Base-by-base conservation (phyloP, 2,888 invertebrate genomes). In the Syrphus vitripennis region DNA sequence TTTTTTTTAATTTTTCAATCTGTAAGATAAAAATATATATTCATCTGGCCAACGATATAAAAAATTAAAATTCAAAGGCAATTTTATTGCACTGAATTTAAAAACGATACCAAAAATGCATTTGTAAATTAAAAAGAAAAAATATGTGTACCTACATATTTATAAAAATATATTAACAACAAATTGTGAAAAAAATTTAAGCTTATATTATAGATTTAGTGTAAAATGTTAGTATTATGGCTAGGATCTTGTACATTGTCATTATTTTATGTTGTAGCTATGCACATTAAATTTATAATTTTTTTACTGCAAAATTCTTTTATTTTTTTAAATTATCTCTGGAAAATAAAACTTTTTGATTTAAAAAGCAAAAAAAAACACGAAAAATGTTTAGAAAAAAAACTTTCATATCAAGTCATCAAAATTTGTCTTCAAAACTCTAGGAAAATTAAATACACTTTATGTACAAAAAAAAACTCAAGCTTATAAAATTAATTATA, bases 61-160 rank as follows among this genome's bases (percentile, higher is more conserved):
- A 65, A 31, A 34, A 14, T n/a, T 7, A 29, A 31, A 59, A 70
- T 59, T 63, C 4, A n/a, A 14, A 55, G 16, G 57, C n/a, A 76
- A 34, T 57, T 53, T 70, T 12, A 34, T 59, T 55, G 70, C 67
- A 10, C 45, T 45, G 21, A 48, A 21, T 80, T 12, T 40, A 75
- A 55, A 65, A 69, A 74, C 21, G 37, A 86, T 82, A 86, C 82
- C 82, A 82, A 86, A 86, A 82, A 86, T 82, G 78, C 76, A 84
- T 86, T 86, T 81, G 76, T 74, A 77, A 78, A 82, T 34, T 24
- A 19, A 26, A 65, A 65, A 59, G 55, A 71, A 48, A 42, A 40
- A 45, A 31, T 57, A 57, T 57, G 1, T 16, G 14, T 3, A 14
- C 37, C 24, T 9, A 14, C 6, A 48, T 19, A 24, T n/a, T 19